Evolutionary conservation across 2,888 invertebrate genomes (phyloP), one percentile per base, ranked within the genome.

Genomic region (Parnassius mnemosyne): DNA sequence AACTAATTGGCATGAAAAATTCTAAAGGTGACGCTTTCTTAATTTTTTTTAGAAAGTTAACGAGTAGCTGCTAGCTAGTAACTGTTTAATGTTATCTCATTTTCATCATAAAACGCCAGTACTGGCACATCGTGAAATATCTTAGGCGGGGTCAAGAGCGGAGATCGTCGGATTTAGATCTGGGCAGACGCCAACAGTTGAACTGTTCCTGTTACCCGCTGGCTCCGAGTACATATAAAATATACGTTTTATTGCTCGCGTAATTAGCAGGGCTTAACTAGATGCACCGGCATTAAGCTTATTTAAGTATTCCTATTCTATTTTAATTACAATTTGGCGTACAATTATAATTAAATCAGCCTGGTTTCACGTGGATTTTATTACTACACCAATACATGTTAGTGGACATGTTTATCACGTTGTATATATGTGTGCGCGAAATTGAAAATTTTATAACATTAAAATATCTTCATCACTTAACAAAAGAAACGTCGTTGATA

Each of bases 61-160:
- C 51, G 34, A 41, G 53, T 61, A 60, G n/a, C n/a, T n/a, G n/a
- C n/a, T n/a, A n/a, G n/a, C n/a, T n/a, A n/a, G n/a, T n/a, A 54
- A 60, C 50, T 44, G 13, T 25, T 55, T 62, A 52, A 53, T 55
- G 53, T 57, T 61, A 49, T 62, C 16, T 61, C 65, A 53, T 67
- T 68, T 68, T 69, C 67, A 67, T 72, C 65, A 70, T 74, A 69
- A 68, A 74, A 74, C 66, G 63, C 66, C 50, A 51, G 63, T 66
- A 69, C 72, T 76, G 72, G 74, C 78, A 72, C 77, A 80, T 78
- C 76, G 73, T 69, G 72, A 74, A 75, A 77, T 71, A 71, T 80
- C 82, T 84, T 84, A 77, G 80, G 81, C 79, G 80, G 84, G 87
- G 86, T 87, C 88, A 85, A 85, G 87, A 84, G 80, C 83, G 75